Evolutionary conservation across 1,140 invertebrate species (phyloP).

Genomic region (Heliconius hermathena): DNA sequence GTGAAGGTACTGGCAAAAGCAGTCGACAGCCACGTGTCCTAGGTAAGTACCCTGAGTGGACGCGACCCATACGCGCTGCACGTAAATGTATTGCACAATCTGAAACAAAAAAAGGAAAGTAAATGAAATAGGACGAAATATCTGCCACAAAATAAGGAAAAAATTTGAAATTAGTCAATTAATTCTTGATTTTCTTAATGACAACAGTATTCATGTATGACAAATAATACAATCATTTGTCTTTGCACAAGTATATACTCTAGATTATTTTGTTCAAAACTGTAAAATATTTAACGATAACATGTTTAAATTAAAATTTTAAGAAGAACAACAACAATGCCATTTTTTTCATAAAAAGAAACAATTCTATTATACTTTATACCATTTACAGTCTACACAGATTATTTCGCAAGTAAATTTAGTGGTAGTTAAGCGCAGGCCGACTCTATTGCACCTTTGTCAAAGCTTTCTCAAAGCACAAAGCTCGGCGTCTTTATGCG

Average conservation of each 20-base stretch:
- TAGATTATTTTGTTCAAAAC: too few relatives aligned
- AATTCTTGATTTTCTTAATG: too few relatives aligned
- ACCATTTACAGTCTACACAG: not conserved
- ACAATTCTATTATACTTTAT: not conserved
- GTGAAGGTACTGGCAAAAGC: slow-evolving; percentile 59
- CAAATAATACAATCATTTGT: too few relatives aligned
- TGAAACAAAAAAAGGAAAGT: slow-evolving; percentile 57
- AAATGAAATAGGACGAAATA: not conserved
- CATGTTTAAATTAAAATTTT: too few relatives aligned
- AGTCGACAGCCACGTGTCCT: slow-evolving; percentile 65
- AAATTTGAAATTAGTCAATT: too few relatives aligned
- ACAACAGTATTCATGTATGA: too few relatives aligned
- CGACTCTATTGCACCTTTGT: slow-evolving; percentile 23
- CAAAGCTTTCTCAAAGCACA: slow-evolving; percentile 25
- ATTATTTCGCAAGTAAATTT: not conserved
- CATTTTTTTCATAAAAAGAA: not conserved
- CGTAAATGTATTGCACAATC: slow-evolving; percentile 74
- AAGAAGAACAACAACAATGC: not conserved
- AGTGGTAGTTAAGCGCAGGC: not conserved
- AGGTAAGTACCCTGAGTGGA: slow-evolving; percentile 71
- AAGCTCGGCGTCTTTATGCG: slow-evolving; percentile 28
- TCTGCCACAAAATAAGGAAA: too few relatives aligned
- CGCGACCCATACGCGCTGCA: slow-evolving; percentile 51
- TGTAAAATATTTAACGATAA: too few relatives aligned
- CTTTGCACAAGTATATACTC: too few relatives aligned